Evolutionary conservation across 2,888 invertebrate species (phyloP).

Genomic region (Theodoxus fluviatilis): DNA sequence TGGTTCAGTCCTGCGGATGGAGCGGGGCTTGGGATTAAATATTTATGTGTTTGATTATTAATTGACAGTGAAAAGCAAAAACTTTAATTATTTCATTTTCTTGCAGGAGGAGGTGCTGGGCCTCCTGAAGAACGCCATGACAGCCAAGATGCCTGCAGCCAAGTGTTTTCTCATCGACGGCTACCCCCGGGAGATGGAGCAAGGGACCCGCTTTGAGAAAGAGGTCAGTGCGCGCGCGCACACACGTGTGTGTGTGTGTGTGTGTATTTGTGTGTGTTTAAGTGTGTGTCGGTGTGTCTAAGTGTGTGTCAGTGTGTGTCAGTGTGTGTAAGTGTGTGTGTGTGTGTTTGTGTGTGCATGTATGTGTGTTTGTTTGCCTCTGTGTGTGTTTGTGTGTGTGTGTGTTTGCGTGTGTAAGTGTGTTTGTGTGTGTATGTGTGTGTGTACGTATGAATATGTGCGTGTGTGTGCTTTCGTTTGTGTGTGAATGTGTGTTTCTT

Average conservation of each 20-base stretch:
- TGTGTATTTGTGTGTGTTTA: constrained; percentile 19
- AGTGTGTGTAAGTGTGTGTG: not conserved
- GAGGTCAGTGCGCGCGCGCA: constrained; percentile 73
- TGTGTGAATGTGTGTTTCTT: no score
- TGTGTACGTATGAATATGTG: no score
- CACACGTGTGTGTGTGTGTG: constrained; percentile 17
- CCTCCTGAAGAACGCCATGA: constrained; percentile 81
- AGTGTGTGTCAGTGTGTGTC: constrained; percentile 3
- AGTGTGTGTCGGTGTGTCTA: constrained; percentile 15
- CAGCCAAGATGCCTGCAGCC: constrained; percentile 70
- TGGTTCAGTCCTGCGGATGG: no score
- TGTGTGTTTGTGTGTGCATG: no score
- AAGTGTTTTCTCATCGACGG: constrained; percentile 92
- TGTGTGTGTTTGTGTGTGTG: no score
- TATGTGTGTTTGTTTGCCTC: no score
- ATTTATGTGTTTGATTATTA: not conserved
- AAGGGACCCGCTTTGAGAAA: constrained; percentile 85
- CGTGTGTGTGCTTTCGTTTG: no score
- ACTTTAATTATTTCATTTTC: not conserved
- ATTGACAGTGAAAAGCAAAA: not conserved
- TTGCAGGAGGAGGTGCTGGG: constrained; percentile 77
- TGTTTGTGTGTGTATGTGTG: no score
- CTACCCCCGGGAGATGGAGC: constrained; percentile 88
- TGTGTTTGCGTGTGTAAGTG: no score
- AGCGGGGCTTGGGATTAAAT: not conserved